Evolutionary conservation across 92 coral and sea anemone species (phyloP), one percentile per base, ranked within the genome.

Genomic region (Epizoanthus scotinus): DNA sequence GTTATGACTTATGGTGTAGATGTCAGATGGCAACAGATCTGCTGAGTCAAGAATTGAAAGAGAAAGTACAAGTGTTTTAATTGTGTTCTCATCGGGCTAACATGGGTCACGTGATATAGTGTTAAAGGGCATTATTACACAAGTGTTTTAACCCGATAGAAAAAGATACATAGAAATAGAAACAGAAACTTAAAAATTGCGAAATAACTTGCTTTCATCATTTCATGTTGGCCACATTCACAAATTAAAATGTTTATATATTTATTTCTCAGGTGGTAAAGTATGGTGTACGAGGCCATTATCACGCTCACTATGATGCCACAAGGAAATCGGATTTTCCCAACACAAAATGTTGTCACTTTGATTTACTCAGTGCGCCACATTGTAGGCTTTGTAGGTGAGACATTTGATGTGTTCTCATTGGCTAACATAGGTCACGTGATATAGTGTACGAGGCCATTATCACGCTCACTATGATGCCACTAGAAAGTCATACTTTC

Each of bases 351-450:
- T 86, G 89, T 20, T 86, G 89, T 73, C 89, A 86, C 54, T 84
- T 80, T 25, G 73, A 86, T 44, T 57, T 86, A 22, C 64, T 63
- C 14, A 86, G 63, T 20, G 85, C 81, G 21, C 89, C 89, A 0
- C 85, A 86, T 19, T 86, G 89, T 78, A 64, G 89, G 66, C 82
- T 86, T 6, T 86, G 89, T 82, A 86, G 89, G 89, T 81, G 21
- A 18, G 71, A 52, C 5, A 40, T 19, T 22, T 42, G 34, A 69
- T 6, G 31, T 62, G 34, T 61, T 61, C 50, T 44, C 14, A 44
- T 44, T 44, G 12, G 52, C 15, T 47, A 47, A 13, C 52, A 47
- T 47, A 13, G 17, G 52, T 47, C 52, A 47, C 52, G 52, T 47
- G 52, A 47, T 47, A 9, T 8, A 12, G 10, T 44, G 81, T 71